Evolutionary conservation across 2,888 invertebrate species (phyloP).

Genomic region (Melipona bicolor): DNA sequence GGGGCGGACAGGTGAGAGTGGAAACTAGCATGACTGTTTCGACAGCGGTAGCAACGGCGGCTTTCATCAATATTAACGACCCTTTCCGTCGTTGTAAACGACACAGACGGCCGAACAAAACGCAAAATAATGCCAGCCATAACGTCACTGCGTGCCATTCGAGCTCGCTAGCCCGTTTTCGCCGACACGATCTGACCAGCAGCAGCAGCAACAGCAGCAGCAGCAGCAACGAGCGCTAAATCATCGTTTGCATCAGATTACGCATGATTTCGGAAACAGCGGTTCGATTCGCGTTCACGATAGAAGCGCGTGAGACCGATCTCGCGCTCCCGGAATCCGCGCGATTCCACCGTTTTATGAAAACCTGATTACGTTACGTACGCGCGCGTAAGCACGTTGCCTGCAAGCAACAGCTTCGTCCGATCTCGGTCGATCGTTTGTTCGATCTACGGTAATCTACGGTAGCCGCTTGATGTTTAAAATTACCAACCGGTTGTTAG

Average conservation of each 20-base stretch:
- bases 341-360: conserved; percentile 33
- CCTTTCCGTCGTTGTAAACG: conserved; percentile 61
- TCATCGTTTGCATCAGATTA: conserved; percentile 67
- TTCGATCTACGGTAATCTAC: not conserved
- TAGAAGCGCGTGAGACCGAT: conserved; percentile 3
- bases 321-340: not conserved
- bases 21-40: conserved; percentile 48
- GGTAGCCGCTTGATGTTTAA: conserved; percentile 10
- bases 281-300: conserved; percentile 56
- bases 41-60: conserved; percentile 39
- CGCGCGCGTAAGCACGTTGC: not conserved
- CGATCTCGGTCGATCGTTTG: too few relatives aligned
- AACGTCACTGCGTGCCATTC: conserved; percentile 28
- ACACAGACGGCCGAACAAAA: conserved; percentile 54
- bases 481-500: conserved; percentile 15
- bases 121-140: conserved; percentile 63
- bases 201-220: conserved; percentile 3
- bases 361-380: conserved; percentile 46
- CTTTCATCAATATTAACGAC: conserved; percentile 72
- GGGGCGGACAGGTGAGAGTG: conserved; percentile 11
- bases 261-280: conserved; percentile 64
- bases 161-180: conserved; percentile 35
- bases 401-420: not conserved
- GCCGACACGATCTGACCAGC: conserved; percentile 1
- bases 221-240: conserved; percentile 46